phyloP scores from a whole-genome alignment of 2,888 invertebrate species.

The Ellobium chinense region DNA sequence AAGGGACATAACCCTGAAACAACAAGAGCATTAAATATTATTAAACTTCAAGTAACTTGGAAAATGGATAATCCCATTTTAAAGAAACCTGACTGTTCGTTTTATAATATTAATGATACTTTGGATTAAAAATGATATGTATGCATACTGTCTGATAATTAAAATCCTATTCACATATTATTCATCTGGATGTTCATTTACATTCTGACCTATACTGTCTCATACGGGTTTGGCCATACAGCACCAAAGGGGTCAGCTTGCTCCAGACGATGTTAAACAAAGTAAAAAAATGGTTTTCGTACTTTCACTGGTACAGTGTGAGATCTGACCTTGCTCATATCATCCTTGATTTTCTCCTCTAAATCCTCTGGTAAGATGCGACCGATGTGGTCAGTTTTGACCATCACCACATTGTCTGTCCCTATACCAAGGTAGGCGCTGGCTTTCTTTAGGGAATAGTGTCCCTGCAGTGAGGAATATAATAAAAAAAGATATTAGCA shows the following conservation, averaged over 20 bases:
- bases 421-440: conserved; percentile 93
- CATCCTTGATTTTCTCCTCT: conserved; percentile 90
- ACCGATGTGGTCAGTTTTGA: conserved; percentile 87
- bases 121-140: too few relatives aligned
- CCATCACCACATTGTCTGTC: conserved; percentile 88
- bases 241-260: too few relatives aligned
- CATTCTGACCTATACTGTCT: too few relatives aligned
- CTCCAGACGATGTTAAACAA: too few relatives aligned
- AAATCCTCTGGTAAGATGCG: conserved; percentile 93
- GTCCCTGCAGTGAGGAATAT: conserved; percentile 78
- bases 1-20: conserved; percentile 56
- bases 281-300: not conserved
- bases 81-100: not conserved
- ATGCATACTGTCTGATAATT: too few relatives aligned
- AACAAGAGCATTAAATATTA: not conserved
- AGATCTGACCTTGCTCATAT: conserved; percentile 85
- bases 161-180: too few relatives aligned
- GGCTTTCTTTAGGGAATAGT: conserved; percentile 94
- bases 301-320: not conserved
- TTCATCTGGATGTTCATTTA: too few relatives aligned
- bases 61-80: not conserved
- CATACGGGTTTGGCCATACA: too few relatives aligned
- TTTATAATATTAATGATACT: not conserved
- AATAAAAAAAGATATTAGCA: too few relatives aligned
- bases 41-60: not conserved